Base-by-base conservation (phyloP, 1,140 invertebrate genomes). In the Druon quercuslanigerum region DNA sequence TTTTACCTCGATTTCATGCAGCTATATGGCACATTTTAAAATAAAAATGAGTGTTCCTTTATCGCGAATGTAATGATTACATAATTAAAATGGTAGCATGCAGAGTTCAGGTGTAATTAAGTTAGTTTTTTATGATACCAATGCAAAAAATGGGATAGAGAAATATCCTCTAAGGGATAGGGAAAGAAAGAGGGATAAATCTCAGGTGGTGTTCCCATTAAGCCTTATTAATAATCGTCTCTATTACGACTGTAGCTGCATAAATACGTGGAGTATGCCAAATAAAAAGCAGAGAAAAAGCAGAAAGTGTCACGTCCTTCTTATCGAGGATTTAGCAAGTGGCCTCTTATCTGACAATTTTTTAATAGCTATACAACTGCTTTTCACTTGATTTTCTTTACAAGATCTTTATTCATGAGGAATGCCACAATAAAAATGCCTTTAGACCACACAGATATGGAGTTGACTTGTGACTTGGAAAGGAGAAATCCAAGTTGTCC, bases 201-300 rank as follows among this genome's bases (percentile, higher is more conserved):
- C n/a, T 16, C 52, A 54, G 17, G 52, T 54, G 17, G 17, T 54
- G 33, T n/a, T 66, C 33, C 16, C 33, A 66, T 66, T 66, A 66
- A 66, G 13, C n/a, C 33, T 1, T 16, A 25, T 40, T 66, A 66
- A 25, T 66, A 66, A 66, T 66, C 60, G 33, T 66, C 40, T 25
- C n/a, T 33, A 66, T 66, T 66, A 46, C n/a, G 14, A 7, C 14
- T 6, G 11, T 20, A 5, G 7, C 20, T 66, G 60, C n/a, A 46
- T 66, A 46, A 66, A 46, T 66, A 66, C 60, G 60, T 33, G 40
- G 33, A 66, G 14, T 66, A 66, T 66, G 60, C 25, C 33, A 40
- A 66, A 66, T 66, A 40, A 66, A 66, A 66, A 40, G 25, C 16
- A 33, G 11, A 40, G 20, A 66, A n/a, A 66, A 46, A 46, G 25